These are phyloP conservation scores for Priapulus caudatus DNA, from an alignment of 2,888 invertebrate species.

Conservation along the genomic window DNA sequence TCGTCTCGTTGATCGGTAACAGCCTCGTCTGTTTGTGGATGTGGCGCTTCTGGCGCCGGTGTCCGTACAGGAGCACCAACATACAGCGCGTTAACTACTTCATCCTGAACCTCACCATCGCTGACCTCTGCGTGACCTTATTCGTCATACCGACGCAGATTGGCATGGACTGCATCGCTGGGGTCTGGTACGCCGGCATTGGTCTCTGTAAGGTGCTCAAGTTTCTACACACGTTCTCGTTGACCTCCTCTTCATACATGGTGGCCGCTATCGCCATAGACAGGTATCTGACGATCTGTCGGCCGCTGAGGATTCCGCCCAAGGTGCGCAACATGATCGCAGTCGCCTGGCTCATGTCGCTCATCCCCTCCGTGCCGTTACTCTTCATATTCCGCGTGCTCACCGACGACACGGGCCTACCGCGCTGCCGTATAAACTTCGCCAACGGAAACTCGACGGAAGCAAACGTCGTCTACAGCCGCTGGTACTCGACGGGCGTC, in stretches of 20 bases:
- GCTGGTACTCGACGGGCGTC: neutral
- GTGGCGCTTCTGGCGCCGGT: neutral
- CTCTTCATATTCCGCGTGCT: neutral
- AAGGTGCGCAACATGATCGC: neutral
- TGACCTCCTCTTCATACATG: neutral
- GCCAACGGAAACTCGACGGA: neutral
- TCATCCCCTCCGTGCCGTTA: neutral
- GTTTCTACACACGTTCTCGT: neutral
- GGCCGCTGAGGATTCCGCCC: neutral
- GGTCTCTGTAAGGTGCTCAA: neutral
- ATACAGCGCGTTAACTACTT: neutral
- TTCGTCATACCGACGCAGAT: neutral
- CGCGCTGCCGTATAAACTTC: neutral
- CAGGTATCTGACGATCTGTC: neutral
- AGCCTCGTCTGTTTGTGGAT: conserved; percentile 1
- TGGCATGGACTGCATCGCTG: neutral
- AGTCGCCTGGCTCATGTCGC: neutral
- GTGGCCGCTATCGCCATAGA: conserved; percentile 3
- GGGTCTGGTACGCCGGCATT: neutral
- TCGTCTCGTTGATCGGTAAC: neutral
- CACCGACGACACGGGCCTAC: neutral
- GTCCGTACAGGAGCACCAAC: too few relatives aligned
- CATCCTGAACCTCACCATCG: neutral
- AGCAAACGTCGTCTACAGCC: neutral
- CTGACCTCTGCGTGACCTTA: neutral